Evolutionary conservation across 2,113 vertebrate genomes (phyloP), one percentile per base, ranked within the genome.

Genomic region (Corythaixoides concolor): DNA sequence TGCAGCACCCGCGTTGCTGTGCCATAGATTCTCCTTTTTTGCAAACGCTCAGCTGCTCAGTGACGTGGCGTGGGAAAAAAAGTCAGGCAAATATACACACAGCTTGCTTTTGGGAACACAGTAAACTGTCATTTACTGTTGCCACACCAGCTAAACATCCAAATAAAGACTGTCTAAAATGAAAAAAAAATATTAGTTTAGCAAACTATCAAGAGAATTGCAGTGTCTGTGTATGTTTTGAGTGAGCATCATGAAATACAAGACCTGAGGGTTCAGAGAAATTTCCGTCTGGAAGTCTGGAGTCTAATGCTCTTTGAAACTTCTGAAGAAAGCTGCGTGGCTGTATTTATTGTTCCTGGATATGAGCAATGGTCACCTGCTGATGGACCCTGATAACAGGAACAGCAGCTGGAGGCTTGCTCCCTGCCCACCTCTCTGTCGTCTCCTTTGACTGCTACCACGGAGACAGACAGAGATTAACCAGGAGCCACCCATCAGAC

Each of bases 391-490:
- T 41, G 97, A 97, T 97, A 97, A 96, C 67, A 56, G 37, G 50
- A 91, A 9, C 39, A 69, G 81, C 0, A 13, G 64, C 76, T 82
- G 84, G 87, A 90, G 87, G 45, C 93, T 85, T 2, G 0, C 23
- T 67, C 63, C 63, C 79, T 94, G 66, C 73, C 53, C 78, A 93
- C 81, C 75, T 90, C 91, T n/a, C 39, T 59, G 67, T 72, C 6
- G 1, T 72, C 85, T 91, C 74, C 86, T 96, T 93, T 97, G 83
- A 85, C 59, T 95, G 90, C 86, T 92, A 37, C 92, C 90, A 76
- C 27, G 77, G 92, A 96, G 95, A 92, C 85, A 96, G 95, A 96
- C 89, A 93, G 95, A 96, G 95, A 97, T 97, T 97, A 97, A 81
- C 37, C 74, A 87, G 94, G 82, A 96, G 96, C 79, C 95, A 83